These are phyloP conservation scores for Oreocharis arfaki DNA, from an alignment of 2,113 vertebrate species.

Conservation along the genomic window DNA sequence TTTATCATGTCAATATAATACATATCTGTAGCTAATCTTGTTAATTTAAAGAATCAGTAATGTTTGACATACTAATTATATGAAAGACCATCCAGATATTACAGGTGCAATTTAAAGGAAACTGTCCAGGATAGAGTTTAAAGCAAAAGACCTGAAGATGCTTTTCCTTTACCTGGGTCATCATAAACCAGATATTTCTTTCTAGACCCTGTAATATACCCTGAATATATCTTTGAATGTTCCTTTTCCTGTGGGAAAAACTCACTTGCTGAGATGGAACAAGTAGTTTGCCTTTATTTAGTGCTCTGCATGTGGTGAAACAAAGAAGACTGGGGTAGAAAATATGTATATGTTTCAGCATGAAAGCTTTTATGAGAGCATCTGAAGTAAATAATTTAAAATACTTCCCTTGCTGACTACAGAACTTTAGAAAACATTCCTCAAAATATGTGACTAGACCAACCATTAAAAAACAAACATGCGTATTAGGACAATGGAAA, in stretches of 20 bases:
- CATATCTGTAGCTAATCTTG: not conserved
- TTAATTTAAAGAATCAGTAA: not conserved
- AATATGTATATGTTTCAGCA: not conserved
- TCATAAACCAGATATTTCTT: not conserved
- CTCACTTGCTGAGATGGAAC: not conserved
- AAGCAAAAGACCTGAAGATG: not conserved
- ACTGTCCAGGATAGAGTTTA: not conserved
- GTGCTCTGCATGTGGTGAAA: not conserved
- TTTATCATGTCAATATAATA: not conserved
- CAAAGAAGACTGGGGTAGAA: not conserved
- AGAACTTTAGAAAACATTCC: not conserved
- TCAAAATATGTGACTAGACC: not conserved
- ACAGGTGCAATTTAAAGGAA: not conserved
- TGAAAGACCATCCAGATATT: not conserved
- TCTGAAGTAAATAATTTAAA: constrained; percentile 9
- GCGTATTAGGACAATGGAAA: not conserved
- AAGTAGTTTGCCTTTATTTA: not conserved
- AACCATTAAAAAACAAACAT: not conserved
- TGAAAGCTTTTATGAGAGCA: not conserved
- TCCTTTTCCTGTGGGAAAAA: not conserved
- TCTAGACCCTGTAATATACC: not conserved
- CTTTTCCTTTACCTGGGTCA: not conserved
- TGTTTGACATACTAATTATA: not conserved
- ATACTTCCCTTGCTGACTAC: not conserved
- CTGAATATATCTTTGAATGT: not conserved